phyloP scores from a whole-genome alignment of 1,140 invertebrate species.

The Drosophila truncata region DNA sequence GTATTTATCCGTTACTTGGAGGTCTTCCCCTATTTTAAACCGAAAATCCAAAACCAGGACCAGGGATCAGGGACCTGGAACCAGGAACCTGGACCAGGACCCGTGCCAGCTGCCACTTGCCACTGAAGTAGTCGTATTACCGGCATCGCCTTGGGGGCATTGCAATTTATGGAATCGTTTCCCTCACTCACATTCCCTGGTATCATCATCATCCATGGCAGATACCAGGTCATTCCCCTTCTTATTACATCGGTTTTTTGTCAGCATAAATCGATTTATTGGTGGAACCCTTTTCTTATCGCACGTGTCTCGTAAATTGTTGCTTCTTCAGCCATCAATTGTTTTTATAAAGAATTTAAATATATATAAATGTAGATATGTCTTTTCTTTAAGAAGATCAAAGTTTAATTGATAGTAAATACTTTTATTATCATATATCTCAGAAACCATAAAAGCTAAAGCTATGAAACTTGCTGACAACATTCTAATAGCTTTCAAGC shows the following conservation, averaged over 20 bases:
- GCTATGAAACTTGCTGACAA: not conserved
- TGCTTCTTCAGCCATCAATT: conserved; percentile 19
- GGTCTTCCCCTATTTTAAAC: not conserved
- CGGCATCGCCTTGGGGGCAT: conserved; percentile 28
- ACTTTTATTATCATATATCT: no score
- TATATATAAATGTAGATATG: not conserved
- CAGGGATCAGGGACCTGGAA: not conserved
- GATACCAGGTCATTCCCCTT: conserved; percentile 35
- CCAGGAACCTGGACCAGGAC: not conserved
- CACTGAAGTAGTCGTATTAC: conserved; percentile 49
- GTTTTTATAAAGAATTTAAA: not conserved
- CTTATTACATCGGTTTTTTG: conserved; percentile 30
- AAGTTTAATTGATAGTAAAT: no score
- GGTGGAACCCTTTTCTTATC: not conserved
- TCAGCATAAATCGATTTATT: conserved; percentile 38
- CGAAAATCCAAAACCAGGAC: conserved; percentile 4
- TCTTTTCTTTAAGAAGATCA: no score
- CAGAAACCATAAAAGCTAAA: not conserved
- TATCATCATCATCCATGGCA: conserved; percentile 18
- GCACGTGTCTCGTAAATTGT: conserved; percentile 15
- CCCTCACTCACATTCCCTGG: conserved; percentile 1
- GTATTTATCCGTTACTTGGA: conserved; percentile 21
- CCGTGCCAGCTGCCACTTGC: conserved; percentile 22
- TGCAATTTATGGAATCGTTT: conserved; percentile 42
- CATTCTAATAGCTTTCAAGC: not conserved